phyloP scores from a whole-genome alignment of 2,888 invertebrate species.

The Troides helena region DNA sequence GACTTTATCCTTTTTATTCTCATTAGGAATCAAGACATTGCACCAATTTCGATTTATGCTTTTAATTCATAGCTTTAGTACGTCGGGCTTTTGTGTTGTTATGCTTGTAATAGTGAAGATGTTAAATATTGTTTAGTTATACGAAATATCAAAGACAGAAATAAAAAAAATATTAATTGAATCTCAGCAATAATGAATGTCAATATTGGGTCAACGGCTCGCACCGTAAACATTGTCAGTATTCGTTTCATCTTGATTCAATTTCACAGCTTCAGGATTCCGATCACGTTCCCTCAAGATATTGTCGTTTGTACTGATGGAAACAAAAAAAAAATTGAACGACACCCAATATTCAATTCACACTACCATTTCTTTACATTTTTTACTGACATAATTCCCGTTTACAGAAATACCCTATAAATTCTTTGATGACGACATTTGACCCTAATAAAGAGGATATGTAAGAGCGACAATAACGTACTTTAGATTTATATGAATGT shows the following conservation, averaged over 20 bases:
- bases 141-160: neutral
- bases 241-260: neutral
- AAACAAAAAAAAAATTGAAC: neutral
- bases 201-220: neutral
- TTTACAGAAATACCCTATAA: neutral
- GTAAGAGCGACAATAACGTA: too few relatives aligned
- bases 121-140: neutral
- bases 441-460: too few relatives aligned
- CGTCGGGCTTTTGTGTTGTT: neutral
- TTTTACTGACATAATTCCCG: neutral
- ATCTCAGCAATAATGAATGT: neutral
- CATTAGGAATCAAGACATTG: too few relatives aligned
- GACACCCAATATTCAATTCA: neutral
- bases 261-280: constrained; percentile 1
- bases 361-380: neutral
- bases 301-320: constrained; percentile 4
- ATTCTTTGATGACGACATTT: neutral
- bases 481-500: too few relatives aligned
- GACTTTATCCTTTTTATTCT: too few relatives aligned
- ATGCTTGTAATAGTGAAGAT: neutral
- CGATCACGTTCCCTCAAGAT: constrained; percentile 6
- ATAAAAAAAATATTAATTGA: neutral
- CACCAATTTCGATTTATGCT: too few relatives aligned
- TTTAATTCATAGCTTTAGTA: neutral
- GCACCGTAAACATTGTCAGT: neutral